phyloP scores from a whole-genome alignment of 2,797 vertebrate species.

The Monodelphis domestica region DNA sequence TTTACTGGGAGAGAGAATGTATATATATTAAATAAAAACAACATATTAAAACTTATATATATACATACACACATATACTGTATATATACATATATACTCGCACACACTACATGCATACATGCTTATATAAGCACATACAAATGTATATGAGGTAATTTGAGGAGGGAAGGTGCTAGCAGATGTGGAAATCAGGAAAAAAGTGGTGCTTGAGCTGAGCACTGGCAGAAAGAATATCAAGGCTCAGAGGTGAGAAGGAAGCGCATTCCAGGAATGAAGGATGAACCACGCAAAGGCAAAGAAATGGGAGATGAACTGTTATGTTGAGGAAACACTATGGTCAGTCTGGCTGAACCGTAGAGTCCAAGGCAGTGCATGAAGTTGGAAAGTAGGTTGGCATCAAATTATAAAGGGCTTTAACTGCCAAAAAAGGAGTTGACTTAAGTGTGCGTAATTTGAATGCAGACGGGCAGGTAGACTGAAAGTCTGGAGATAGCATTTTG shows the following conservation, averaged over 20 bases:
- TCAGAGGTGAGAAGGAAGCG: neutral
- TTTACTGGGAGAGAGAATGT: neutral
- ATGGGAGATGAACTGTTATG: neutral
- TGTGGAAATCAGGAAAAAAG: neutral
- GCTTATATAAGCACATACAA: neutral
- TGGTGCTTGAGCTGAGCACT: neutral
- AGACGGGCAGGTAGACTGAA: neutral
- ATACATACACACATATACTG: neutral
- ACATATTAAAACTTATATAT: no score
- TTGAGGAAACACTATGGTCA: neutral
- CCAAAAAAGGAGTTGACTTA: neutral
- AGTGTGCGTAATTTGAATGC: neutral
- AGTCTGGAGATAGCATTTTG: neutral
- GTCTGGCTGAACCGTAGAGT: neutral
- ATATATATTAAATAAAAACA: rapidly evolving
- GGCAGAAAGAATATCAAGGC: neutral
- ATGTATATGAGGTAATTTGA: neutral
- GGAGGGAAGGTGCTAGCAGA: neutral
- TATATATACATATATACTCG: no score
- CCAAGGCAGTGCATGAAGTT: neutral
- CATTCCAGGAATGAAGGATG: neutral
- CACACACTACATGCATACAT: neutral
- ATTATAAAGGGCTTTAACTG: neutral
- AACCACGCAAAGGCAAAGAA: neutral
- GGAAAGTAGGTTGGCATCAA: neutral